Percentiles rank a stretch among this genome's conserved stretches.
phyloP scores from a whole-genome alignment of 2,888 invertebrate species.

The Drosophila meridiana region DNA sequence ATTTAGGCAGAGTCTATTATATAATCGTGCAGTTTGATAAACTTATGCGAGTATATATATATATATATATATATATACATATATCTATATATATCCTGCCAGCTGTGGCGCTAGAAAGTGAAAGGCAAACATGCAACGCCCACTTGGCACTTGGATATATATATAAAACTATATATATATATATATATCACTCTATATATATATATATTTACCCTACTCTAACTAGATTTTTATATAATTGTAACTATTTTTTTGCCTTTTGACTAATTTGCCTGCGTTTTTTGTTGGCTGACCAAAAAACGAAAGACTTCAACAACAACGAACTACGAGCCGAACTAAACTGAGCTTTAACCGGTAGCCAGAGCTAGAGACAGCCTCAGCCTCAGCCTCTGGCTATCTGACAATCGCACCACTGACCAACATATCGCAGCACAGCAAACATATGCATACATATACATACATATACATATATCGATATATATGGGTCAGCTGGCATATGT shows the following conservation, averaged over 20 bases:
- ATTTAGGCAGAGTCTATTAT: constrained; percentile 48
- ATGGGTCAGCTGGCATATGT: constrained; percentile 55
- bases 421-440: constrained; percentile 25
- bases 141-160: constrained; percentile 54
- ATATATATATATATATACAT: constrained; percentile 1
- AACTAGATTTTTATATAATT: constrained; percentile 71
- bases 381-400: constrained; percentile 49
- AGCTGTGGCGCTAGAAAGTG: constrained; percentile 60
- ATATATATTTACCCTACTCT: constrained; percentile 24
- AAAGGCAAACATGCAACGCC: constrained; percentile 75
- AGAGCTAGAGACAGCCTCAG: constrained; percentile 24
- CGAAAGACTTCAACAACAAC: constrained; percentile 43
- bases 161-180: constrained; percentile 11
- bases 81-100: constrained; percentile 41
- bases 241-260: constrained; percentile 35
- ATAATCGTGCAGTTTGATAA: constrained; percentile 59
- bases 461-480: constrained; percentile 11
- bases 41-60: constrained; percentile 13
- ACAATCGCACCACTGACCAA: constrained; percentile 72
- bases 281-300: constrained; percentile 19
- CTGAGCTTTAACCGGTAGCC: constrained; percentile 51
- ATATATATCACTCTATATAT: not conserved
- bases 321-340: constrained; percentile 24
- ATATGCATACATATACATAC: not conserved
- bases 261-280: constrained; percentile 66